Conservation (phyloP, 2,888 invertebrate species). For the Cetonia aurata region DNA sequence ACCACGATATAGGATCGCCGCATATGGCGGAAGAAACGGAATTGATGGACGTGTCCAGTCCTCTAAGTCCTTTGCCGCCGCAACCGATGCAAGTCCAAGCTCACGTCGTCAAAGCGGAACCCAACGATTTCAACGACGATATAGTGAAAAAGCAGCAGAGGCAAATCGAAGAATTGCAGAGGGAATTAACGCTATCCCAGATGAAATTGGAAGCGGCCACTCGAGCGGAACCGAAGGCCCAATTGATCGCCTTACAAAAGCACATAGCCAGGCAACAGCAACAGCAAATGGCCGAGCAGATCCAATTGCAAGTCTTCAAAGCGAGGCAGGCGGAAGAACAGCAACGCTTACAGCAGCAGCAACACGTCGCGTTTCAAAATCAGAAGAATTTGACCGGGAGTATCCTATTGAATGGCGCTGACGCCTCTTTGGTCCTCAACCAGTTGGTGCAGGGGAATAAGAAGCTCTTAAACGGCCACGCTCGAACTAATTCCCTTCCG, state of each 20-base stretch:
- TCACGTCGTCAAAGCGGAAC: constrained; percentile 45
- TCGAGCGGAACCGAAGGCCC: constrained; percentile 62
- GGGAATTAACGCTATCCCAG: constrained; percentile 83
- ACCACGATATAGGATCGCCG: constrained; percentile 64
- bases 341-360: constrained; percentile 69
- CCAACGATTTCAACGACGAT: constrained; percentile 68
- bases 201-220: constrained; percentile 79
- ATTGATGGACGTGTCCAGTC: constrained; percentile 67
- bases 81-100: constrained; percentile 49
- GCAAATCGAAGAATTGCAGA: constrained; percentile 88
- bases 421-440: constrained; percentile 69
- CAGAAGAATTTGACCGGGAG: constrained; percentile 67
- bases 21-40: constrained; percentile 57
- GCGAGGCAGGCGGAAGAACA: constrained; percentile 63
- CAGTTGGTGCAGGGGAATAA: constrained; percentile 67
- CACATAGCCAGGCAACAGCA: constrained; percentile 64
- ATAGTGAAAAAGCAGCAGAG: constrained; percentile 86
- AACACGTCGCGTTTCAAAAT: constrained; percentile 66
- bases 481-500: constrained; percentile 71
- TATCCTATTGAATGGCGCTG: constrained; percentile 75
- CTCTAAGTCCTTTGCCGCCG: constrained; percentile 64
- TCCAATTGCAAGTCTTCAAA: constrained; percentile 74
- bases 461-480: constrained; percentile 69
- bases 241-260: constrained; percentile 60
- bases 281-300: constrained; percentile 71